Evolutionary conservation across 2,797 vertebrate genomes (phyloP).

Genomic region (Gadopsis bispinosus): DNA sequence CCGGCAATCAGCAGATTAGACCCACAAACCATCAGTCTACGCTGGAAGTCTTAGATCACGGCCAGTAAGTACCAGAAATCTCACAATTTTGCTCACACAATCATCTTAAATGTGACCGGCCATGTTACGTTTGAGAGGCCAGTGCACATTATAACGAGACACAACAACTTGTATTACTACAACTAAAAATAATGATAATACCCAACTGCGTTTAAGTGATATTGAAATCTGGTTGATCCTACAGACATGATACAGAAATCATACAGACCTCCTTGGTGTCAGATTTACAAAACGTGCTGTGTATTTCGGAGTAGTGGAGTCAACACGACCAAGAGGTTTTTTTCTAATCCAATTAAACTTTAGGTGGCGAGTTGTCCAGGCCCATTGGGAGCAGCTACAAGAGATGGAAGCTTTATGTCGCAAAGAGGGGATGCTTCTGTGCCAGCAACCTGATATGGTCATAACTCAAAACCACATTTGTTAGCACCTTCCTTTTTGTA

Average conservation of each 20-base stretch:
- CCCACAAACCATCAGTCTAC: conserved; percentile 27
- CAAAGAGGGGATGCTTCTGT: conserved; percentile 86
- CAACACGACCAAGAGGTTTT: not conserved
- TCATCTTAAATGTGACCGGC: not conserved
- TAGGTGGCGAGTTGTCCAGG: conserved; percentile 85
- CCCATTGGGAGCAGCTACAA: conserved; percentile 87
- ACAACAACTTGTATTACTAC: not conserved
- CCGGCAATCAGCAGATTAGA: conserved; percentile 24
- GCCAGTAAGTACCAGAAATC: conserved; percentile 65
- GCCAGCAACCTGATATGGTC: conserved; percentile 85
- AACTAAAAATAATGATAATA: conserved; percentile 1
- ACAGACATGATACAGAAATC: conserved; percentile 6
- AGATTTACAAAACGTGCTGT: not conserved
- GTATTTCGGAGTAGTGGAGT: not conserved
- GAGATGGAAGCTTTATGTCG: conserved; percentile 87
- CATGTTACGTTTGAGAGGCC: not conserved
- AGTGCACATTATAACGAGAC: not conserved
- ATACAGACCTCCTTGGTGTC: not conserved
- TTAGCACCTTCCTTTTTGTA: not conserved
- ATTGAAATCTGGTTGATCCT: not conserved
- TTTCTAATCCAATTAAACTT: conserved; percentile 12
- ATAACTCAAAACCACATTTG: conserved; percentile 52
- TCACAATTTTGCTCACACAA: not conserved
- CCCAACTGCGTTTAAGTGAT: not conserved
- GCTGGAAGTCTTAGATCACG: conserved; percentile 34